Percentiles rank a stretch among this genome's conserved stretches.
Evolutionary conservation across 2,888 invertebrate genomes (phyloP).

Genomic region (Mythimna pallens): DNA sequence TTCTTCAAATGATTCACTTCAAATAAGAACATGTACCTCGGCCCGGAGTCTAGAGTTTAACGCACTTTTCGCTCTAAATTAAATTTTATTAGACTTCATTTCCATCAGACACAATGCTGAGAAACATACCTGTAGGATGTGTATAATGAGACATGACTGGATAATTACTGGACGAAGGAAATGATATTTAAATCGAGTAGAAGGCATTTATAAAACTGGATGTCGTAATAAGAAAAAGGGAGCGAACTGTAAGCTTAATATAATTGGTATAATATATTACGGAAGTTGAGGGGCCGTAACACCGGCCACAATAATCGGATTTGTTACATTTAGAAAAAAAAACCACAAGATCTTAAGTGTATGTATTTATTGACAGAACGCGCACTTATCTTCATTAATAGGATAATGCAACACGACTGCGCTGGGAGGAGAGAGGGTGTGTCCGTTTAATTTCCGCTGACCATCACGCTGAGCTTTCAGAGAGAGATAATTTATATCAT

Average conservation of each 20-base stretch:
- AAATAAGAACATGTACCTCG: slow-evolving; percentile 32
- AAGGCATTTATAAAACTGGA: slow-evolving; percentile 59
- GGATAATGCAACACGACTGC: slow-evolving; percentile 40
- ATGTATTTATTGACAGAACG: slow-evolving; percentile 11
- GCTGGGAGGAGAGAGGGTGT: slow-evolving; percentile 71
- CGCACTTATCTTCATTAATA: slow-evolving; percentile 44
- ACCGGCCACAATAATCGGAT: slow-evolving; percentile 24
- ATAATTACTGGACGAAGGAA: slow-evolving; percentile 67
- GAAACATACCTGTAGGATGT: slow-evolving; percentile 61
- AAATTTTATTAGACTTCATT: slow-evolving; percentile 46
- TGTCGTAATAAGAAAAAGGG: slow-evolving; percentile 52
- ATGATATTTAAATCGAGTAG: slow-evolving; percentile 67
- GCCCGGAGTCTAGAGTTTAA: slow-evolving; percentile 29
- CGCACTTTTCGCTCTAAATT: slow-evolving; percentile 26
- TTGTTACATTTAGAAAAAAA: slow-evolving; percentile 9
- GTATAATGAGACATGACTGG: slow-evolving; percentile 64
- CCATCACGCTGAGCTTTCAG: slow-evolving; percentile 56
- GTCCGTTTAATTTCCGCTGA: slow-evolving; percentile 80
- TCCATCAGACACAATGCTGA: slow-evolving; percentile 60
- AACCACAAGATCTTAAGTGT: neutral
- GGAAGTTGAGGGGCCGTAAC: slow-evolving; percentile 18
- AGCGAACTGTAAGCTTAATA: slow-evolving; percentile 40
- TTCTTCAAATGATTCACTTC: slow-evolving; percentile 46
- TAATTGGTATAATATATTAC: slow-evolving; percentile 30
- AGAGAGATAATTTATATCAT: slow-evolving; percentile 30